phyloP scores from a whole-genome alignment of 2,888 invertebrate genomes.

The Notocelia uddmanniana region DNA sequence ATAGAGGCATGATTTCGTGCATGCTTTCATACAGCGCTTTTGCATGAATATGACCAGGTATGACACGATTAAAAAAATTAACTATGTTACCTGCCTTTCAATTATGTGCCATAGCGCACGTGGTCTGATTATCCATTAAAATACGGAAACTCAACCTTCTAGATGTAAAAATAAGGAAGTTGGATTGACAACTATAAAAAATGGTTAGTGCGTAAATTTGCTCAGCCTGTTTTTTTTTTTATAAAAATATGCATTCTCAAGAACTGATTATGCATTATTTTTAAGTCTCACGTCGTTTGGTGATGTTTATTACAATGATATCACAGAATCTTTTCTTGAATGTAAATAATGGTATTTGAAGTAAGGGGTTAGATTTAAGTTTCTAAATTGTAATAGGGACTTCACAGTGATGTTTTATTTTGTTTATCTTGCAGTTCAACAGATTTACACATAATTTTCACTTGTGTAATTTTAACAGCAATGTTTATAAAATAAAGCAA shows the following conservation, averaged over 20 bases:
- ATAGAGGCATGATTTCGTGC: too few relatives aligned
- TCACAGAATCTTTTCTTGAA: slow-evolving; percentile 16
- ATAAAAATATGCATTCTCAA: slow-evolving; percentile 18
- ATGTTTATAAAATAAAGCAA: slow-evolving; percentile 28
- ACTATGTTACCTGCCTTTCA: too few relatives aligned
- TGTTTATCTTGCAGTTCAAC: background rate
- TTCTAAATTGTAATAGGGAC: background rate
- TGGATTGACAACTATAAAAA: background rate
- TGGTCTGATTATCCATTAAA: background rate
- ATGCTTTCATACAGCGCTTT: too few relatives aligned
- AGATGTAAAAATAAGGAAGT: background rate
- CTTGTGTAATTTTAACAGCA: background rate
- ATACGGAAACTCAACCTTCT: background rate
- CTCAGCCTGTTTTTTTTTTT: too few relatives aligned
- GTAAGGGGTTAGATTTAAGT: background rate
- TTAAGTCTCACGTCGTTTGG: background rate
- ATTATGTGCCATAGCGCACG: background rate
- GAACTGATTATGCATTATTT: slow-evolving; percentile 3
- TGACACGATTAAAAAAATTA: too few relatives aligned
- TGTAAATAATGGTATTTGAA: slow-evolving; percentile 21
- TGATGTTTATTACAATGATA: background rate
- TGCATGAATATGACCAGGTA: too few relatives aligned
- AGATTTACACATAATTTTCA: background rate
- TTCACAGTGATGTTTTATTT: background rate
- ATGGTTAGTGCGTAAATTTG: background rate